Evolutionary conservation across 2,113 vertebrate genomes (phyloP).

Genomic region (Nothobranchius kuhntae): DNA sequence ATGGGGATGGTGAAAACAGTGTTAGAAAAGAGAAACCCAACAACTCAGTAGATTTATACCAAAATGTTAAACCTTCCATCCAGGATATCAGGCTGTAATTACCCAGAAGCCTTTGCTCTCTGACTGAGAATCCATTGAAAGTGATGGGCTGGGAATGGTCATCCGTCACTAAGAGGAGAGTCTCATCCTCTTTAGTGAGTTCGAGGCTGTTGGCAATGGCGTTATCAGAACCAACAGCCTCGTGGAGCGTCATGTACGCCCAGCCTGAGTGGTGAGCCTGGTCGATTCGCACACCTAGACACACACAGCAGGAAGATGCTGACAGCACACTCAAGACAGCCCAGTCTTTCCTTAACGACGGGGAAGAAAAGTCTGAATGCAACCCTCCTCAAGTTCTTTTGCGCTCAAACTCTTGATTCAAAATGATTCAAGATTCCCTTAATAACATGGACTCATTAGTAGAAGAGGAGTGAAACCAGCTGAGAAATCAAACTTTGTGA

Average conservation of each 20-base stretch:
- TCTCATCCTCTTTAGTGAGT: constrained; percentile 76
- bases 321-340: no score
- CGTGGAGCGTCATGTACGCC: constrained; percentile 78
- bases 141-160: constrained; percentile 80
- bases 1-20: neutral
- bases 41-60: no score
- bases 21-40: neutral
- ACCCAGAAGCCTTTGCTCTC: constrained; percentile 82
- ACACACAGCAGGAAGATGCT: neutral
- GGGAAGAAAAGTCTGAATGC: no score
- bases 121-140: constrained; percentile 78
- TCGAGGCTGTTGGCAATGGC: constrained; percentile 75
- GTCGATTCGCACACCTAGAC: constrained; percentile 79
- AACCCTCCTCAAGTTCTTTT: no score
- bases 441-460: no score
- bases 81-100: constrained; percentile 12
- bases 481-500: no score
- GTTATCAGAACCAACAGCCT: constrained; percentile 72
- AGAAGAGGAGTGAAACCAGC: no score
- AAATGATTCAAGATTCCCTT: no score
- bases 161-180: constrained; percentile 77
- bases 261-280: constrained; percentile 78
- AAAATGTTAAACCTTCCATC: neutral
- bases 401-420: no score
- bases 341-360: no score